These are phyloP conservation scores for Actias luna DNA, from an alignment of 2,888 invertebrate species.

Conservation along the genomic window DNA sequence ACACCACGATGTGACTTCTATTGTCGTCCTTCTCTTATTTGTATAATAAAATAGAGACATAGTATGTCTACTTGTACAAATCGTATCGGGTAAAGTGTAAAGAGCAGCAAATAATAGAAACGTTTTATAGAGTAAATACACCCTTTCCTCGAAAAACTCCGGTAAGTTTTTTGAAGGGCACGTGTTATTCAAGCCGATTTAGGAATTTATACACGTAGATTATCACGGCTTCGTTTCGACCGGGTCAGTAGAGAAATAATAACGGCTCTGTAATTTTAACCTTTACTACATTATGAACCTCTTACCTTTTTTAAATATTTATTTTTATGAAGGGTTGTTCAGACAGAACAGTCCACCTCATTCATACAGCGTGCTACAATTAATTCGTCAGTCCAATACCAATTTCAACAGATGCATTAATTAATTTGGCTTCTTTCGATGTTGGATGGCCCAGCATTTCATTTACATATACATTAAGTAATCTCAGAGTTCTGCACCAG, in stretches of 20 bases:
- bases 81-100: slow-evolving; percentile 33
- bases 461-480: too few relatives aligned
- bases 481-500: too few relatives aligned
- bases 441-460: too few relatives aligned
- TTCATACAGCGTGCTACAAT: too few relatives aligned
- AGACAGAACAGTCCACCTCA: too few relatives aligned
- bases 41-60: slow-evolving; percentile 22
- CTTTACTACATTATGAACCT: neutral
- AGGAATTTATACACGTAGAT: neutral
- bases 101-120: slow-evolving; percentile 32
- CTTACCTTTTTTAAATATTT: too few relatives aligned
- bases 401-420: too few relatives aligned
- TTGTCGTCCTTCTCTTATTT: slow-evolving; percentile 23
- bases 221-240: neutral
- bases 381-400: too few relatives aligned
- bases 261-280: too few relatives aligned
- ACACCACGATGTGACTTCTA: slow-evolving; percentile 17
- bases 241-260: neutral
- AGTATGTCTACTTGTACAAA: slow-evolving; percentile 13
- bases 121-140: slow-evolving; percentile 12
- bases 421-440: too few relatives aligned
- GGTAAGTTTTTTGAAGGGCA: slow-evolving; percentile 5
- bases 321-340: too few relatives aligned
- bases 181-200: slow-evolving; percentile 6
- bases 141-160: slow-evolving; percentile 7